Percentiles rank a stretch among this genome's conserved stretches.
Conservation (phyloP, 2,888 invertebrate species). For the Ophioninae sp. region DNA sequence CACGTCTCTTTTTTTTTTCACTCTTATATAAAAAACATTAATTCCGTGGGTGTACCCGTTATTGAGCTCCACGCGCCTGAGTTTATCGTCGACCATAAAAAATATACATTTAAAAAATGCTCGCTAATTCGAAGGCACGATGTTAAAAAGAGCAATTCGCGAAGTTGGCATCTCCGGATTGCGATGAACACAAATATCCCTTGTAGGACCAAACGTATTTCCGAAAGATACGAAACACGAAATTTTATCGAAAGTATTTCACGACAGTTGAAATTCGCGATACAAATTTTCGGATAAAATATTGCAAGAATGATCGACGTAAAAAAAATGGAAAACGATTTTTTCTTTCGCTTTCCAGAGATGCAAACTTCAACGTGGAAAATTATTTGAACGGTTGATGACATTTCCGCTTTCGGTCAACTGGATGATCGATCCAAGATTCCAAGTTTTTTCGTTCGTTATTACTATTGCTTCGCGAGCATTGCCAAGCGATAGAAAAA, state of each 20-base stretch:
- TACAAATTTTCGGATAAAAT: neutral
- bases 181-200: neutral
- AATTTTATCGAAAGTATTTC: too few species aligned
- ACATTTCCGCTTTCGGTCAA: neutral
- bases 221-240: too few species aligned
- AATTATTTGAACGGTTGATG: neutral
- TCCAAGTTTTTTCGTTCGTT: neutral
- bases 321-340: neutral
- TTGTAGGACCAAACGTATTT: neutral
- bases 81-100: constrained; percentile 43
- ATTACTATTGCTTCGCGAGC: neutral
- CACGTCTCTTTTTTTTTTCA: constrained; percentile 10
- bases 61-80: neutral
- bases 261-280: neutral
- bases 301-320: neutral
- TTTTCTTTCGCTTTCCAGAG: neutral
- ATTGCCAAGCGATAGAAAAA: constrained; percentile 45
- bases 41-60: constrained; percentile 12
- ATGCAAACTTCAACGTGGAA: neutral
- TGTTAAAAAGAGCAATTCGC: constrained; percentile 17
- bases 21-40: constrained; percentile 10
- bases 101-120: constrained; percentile 49
- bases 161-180: neutral
- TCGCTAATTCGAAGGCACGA: constrained; percentile 54
- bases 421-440: neutral